phyloP scores from a whole-genome alignment of 2,113 vertebrate genomes.

The Engystomops pustulosus region DNA sequence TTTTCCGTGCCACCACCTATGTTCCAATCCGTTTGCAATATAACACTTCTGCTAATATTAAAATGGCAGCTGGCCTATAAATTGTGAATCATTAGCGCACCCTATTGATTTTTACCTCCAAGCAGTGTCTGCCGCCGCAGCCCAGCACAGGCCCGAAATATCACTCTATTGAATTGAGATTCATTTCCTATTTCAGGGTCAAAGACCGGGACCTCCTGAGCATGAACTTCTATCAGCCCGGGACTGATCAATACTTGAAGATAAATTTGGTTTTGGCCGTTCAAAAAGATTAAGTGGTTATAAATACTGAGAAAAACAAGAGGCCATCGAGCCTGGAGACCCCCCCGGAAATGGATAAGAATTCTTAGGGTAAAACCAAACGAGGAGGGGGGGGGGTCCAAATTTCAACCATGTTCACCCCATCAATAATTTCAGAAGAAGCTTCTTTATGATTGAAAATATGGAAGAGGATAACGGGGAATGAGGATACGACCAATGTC shows the following conservation, averaged over 20 bases:
- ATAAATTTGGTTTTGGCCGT: slow-evolving; percentile 77
- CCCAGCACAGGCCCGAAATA: slow-evolving; percentile 63
- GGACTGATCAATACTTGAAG: slow-evolving; percentile 88
- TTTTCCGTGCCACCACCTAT: slow-evolving; percentile 74
- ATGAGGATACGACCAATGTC: too few relatives aligned
- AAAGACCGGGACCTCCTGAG: slow-evolving; percentile 83
- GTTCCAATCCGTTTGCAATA: slow-evolving; percentile 72
- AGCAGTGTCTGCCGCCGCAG: slow-evolving; percentile 55
- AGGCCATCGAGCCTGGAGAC: slow-evolving; percentile 59
- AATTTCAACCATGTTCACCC: too few relatives aligned
- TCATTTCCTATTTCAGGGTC: slow-evolving; percentile 99
- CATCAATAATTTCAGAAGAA: too few relatives aligned
- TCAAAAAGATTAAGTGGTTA: slow-evolving; percentile 81
- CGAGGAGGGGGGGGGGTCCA: too few relatives aligned
- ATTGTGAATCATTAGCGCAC: slow-evolving; percentile 86
- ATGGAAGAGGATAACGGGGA: too few relatives aligned
- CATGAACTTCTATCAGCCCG: slow-evolving; percentile 80
- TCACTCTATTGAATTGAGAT: slow-evolving; percentile 98
- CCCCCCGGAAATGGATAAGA: not conserved
- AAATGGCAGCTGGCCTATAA: slow-evolving; percentile 88
- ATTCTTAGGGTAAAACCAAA: not conserved
- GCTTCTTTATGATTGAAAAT: too few relatives aligned
- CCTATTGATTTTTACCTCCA: slow-evolving; percentile 79
- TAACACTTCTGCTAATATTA: slow-evolving; percentile 89
- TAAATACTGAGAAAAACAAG: slow-evolving; percentile 75